A percentile compares a stretch with the other conserved stretches of the same genome.
Evolutionary conservation across 2,888 invertebrate species (phyloP).

Genomic region (Lasius platythorax): DNA sequence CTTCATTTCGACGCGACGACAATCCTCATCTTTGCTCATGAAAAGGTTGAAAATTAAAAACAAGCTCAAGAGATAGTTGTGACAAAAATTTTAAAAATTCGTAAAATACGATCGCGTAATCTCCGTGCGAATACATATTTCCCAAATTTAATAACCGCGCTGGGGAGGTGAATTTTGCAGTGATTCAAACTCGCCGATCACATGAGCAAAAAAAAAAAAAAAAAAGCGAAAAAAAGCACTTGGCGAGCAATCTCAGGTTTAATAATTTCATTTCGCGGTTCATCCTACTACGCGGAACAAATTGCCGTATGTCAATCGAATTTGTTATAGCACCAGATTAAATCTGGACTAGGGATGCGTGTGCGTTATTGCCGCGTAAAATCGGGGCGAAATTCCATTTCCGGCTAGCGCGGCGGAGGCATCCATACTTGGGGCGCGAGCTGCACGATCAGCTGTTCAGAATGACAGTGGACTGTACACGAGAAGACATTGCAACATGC

Average conservation of each 20-base stretch:
- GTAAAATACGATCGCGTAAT: neutral
- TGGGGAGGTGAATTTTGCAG: neutral
- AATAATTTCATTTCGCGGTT: constrained; percentile 56
- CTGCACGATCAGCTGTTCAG: constrained; percentile 56
- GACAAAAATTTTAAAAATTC: constrained; percentile 8
- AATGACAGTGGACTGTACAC: constrained; percentile 47
- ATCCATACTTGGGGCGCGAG: neutral
- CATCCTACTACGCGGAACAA: constrained; percentile 38
- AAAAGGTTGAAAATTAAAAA: neutral
- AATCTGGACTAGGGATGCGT: constrained; percentile 38
- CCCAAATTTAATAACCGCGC: constrained; percentile 31
- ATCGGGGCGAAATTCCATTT: constrained; percentile 65
- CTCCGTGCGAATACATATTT: neutral
- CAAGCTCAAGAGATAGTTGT: neutral
- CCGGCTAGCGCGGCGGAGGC: constrained; percentile 45
- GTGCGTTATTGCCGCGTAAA: constrained; percentile 49
- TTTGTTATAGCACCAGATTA: constrained; percentile 57
- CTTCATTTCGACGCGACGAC: neutral
- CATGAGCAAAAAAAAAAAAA: constrained; percentile 14
- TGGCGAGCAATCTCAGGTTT: constrained; percentile 47
- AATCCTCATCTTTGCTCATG: neutral
- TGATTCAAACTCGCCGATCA: constrained; percentile 28
- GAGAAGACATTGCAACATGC: constrained; percentile 11
- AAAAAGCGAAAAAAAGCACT: constrained; percentile 4
- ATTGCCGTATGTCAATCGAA: constrained; percentile 61